These are phyloP conservation scores for Bradynema listronoti DNA, from an alignment of 1,140 invertebrate species.

Conservation along the genomic window DNA sequence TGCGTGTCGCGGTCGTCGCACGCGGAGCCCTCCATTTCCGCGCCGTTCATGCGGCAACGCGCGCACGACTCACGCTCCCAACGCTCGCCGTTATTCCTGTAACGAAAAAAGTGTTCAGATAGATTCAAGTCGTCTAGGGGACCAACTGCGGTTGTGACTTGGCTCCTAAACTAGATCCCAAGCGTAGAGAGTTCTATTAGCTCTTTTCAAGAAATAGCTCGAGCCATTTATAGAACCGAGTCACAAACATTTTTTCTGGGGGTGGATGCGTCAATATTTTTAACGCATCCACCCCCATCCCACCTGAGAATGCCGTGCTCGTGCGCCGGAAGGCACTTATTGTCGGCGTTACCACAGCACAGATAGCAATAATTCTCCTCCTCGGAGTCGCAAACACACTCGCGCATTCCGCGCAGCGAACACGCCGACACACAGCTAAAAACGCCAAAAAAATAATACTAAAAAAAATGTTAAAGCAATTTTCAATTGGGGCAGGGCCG, in stretches of 20 bases:
- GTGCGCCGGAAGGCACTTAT: constrained; percentile 51
- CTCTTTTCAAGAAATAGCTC: no score
- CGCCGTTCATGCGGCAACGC: constrained; percentile 52
- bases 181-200: no score
- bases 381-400: constrained; percentile 53
- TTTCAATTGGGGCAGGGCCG: no score
- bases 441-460: constrained; percentile 9
- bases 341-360: constrained; percentile 49
- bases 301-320: constrained; percentile 53
- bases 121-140: no score
- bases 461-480: no score
- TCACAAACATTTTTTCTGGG: no score
- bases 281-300: no score
- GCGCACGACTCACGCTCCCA: constrained; percentile 55
- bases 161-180: no score
- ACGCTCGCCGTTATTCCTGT: constrained; percentile 52
- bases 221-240: no score
- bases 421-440: constrained; percentile 55
- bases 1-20: constrained; percentile 55
- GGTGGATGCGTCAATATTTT: no score
- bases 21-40: constrained; percentile 52
- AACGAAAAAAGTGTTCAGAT: constrained; percentile 28
- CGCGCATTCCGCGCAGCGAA: constrained; percentile 50
- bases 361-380: constrained; percentile 58
- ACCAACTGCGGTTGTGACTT: no score